Evolutionary conservation across 2,113 vertebrate species (phyloP).

Genomic region (Agapornis roseicollis): DNA sequence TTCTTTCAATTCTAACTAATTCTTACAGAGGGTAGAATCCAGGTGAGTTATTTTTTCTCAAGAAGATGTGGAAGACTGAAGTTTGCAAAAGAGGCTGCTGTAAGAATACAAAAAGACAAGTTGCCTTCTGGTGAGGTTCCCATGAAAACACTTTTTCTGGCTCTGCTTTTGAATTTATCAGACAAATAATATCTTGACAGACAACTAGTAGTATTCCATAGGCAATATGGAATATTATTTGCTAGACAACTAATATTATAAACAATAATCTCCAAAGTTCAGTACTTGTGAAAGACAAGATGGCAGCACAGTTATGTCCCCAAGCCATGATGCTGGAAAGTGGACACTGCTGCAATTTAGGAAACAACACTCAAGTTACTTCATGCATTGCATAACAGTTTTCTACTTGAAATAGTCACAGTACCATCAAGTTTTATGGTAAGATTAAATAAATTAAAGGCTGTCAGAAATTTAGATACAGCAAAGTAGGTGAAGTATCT

Average conservation of each 20-base stretch:
- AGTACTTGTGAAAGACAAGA: background rate
- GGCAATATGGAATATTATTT: background rate
- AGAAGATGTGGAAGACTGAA: background rate
- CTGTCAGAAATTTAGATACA: background rate
- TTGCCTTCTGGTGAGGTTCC: rapidly evolving
- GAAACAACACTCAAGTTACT: background rate
- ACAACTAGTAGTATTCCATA: background rate
- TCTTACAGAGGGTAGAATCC: background rate
- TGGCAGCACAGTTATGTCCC: background rate
- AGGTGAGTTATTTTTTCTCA: background rate
- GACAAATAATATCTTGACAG: background rate
- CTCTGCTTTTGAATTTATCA: background rate
- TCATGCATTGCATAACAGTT: background rate
- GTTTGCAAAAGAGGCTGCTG: background rate
- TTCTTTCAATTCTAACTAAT: background rate
- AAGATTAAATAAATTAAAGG: background rate
- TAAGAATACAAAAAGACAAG: background rate
- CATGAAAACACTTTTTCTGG: background rate
- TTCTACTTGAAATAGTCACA: background rate
- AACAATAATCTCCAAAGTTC: background rate
- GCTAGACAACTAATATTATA: background rate
- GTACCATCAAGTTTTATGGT: background rate
- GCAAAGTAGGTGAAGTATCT: no score
- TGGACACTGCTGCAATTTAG: background rate
- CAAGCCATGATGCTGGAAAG: rapidly evolving